A percentile compares a stretch with the other conserved stretches of the same genome.
These are phyloP conservation scores for Charanyca ferruginea DNA, from an alignment of 2,888 invertebrate genomes.

Conservation along the genomic window DNA sequence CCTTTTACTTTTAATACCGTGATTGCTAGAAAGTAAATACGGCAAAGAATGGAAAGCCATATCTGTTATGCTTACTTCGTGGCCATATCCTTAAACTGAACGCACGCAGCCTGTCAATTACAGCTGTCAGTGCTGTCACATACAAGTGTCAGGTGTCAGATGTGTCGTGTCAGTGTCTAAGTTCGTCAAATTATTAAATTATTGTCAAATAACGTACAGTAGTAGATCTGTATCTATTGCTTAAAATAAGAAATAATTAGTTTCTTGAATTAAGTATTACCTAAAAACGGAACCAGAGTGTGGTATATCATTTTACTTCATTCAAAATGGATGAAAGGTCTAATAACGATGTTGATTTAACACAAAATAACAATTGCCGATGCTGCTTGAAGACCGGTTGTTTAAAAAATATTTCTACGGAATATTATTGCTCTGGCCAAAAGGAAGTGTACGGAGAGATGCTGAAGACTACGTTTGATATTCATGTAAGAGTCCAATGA, in stretches of 20 bases:
- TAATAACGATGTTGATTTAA: slow-evolving; percentile 22
- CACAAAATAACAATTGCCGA: slow-evolving; percentile 67
- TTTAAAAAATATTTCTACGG: slow-evolving; percentile 66
- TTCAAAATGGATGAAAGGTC: slow-evolving; percentile 55
- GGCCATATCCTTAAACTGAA: no score
- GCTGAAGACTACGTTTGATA: slow-evolving; percentile 73
- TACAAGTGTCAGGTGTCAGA: no score
- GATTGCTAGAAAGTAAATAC: no score
- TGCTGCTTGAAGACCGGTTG: slow-evolving; percentile 72
- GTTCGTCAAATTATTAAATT: no score
- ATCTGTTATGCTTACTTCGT: no score
- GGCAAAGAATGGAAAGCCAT: no score
- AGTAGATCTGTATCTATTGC: no score
- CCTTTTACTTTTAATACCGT: no score
- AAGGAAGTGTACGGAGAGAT: slow-evolving; percentile 72
- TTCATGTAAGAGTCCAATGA: slow-evolving; percentile 68
- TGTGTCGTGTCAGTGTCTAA: no score
- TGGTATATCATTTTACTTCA: no score
- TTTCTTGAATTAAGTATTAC: slow-evolving; percentile 41
- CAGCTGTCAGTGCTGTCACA: no score
- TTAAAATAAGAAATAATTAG: slow-evolving; percentile 4
- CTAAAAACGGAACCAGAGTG: neutral
- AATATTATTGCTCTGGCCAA: slow-evolving; percentile 65
- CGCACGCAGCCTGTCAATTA: no score
- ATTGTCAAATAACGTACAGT: neutral